phyloP scores from a whole-genome alignment of 1,140 invertebrate genomes.

The Monomorium pharaonis region DNA sequence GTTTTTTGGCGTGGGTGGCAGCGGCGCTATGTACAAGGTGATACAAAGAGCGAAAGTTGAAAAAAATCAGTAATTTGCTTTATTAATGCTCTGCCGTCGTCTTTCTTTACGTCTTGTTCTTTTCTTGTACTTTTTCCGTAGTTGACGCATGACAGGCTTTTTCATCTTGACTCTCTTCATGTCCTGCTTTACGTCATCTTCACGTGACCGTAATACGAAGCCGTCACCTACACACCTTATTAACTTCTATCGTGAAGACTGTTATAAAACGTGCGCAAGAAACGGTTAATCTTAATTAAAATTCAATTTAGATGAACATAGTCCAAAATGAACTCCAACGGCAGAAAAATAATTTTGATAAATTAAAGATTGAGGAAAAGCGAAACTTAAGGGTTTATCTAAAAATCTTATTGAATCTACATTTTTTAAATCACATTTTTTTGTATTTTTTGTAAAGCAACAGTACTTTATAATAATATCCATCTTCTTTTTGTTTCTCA shows the following conservation, averaged over 20 bases:
- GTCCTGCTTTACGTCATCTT: neutral
- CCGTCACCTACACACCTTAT: neutral
- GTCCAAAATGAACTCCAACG: neutral
- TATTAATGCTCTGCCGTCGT: neutral
- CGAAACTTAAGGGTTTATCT: neutral
- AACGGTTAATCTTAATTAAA: neutral
- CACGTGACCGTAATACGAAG: constrained; percentile 24
- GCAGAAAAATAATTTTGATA: neutral
- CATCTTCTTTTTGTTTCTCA: neutral
- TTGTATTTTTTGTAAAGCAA: neutral
- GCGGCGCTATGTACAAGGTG: constrained; percentile 95
- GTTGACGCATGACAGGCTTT: constrained; percentile 8
- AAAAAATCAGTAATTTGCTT: neutral
- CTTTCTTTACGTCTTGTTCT: neutral
- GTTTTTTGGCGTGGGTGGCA: constrained; percentile 93
- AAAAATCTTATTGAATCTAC: neutral
- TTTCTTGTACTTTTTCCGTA: constrained; percentile 1
- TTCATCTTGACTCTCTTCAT: neutral
- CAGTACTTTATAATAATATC: neutral
- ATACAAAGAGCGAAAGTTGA: constrained; percentile 60
- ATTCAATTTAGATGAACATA: neutral
- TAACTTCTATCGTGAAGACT: neutral
- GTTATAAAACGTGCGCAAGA: neutral
- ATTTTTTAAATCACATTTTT: neutral
- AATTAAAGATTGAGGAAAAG: neutral